Base-by-base conservation (phyloP, 1,140 invertebrate genomes). In the Drosophila orosa region DNA sequence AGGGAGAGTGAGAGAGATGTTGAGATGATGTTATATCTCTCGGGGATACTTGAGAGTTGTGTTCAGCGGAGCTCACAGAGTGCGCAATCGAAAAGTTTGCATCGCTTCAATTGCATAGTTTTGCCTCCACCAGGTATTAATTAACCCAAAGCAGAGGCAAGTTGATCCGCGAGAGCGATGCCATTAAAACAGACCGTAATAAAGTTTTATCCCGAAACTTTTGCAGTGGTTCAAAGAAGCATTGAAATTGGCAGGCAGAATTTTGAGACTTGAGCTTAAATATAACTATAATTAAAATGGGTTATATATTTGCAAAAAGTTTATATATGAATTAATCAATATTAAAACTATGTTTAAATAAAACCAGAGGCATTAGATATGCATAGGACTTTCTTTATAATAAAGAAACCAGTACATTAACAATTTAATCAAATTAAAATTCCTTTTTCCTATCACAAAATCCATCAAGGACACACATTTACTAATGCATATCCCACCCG, bases 161-260 rank as follows among this genome's bases (percentile, higher is more conserved):
- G 45, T 62, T 66, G 37, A 48, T 58, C 55, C 62, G 58, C 52
- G 58, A 44, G 58, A 67, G 72, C 67, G 48, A 52, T 58, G 12
- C 27, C 39, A 66, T 68, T 47, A 55, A 48, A 58, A 48, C 39
- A 15, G 55, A 48, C 24, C 17, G 27, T 29, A 68, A 79, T 33
- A 71, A 84, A 76, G 40, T 84, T 82, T 83, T 50, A 0, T 15
- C 8, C 27, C 31, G n/a, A 69, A 82, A 82, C 48, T 83, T 78
- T 55, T 63, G 42, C 69, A 31, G 58, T 47, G 40, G 27, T 19
- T 54, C 19, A 47, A 39, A 63, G 33, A 50, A 40, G 44, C 65
- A 50, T 40, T 40, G 10, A 40, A 65, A 40, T 65, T 33, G 35
- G 35, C 19, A 31, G 45, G 29, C 3, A 25, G 39, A 52, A 42